Conservation (phyloP, 2,888 invertebrate genomes). For the Cataglyphis albicans region DNA sequence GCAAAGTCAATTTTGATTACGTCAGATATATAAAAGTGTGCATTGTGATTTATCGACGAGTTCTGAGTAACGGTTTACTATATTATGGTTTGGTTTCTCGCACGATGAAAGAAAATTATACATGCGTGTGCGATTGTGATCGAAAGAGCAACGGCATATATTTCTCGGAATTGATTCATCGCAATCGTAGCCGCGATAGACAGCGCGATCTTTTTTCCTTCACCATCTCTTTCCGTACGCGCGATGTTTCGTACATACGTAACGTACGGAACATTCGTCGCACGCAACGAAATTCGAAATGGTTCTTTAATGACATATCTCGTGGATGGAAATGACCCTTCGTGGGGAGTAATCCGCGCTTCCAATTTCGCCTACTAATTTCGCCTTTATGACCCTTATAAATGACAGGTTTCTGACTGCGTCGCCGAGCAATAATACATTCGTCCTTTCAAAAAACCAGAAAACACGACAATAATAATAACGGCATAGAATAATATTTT, state of each 20-base stretch:
- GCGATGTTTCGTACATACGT: constrained; percentile 42
- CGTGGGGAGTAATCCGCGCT: constrained; percentile 16
- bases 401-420: constrained; percentile 42
- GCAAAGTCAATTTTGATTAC: constrained; percentile 23
- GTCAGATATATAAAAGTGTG: constrained; percentile 11
- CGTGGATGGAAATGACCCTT: constrained; percentile 38
- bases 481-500: constrained; percentile 50
- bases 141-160: constrained; percentile 46
- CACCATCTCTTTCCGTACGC: constrained; percentile 33
- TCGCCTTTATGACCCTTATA: constrained; percentile 46
- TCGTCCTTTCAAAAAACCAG: constrained; percentile 29
- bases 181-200: constrained; percentile 61
- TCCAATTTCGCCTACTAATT: constrained; percentile 56
- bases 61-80: constrained; percentile 28
- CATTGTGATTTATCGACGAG: constrained; percentile 36
- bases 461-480: background rate
- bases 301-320: constrained; percentile 72
- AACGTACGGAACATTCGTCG: constrained; percentile 55
- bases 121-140: constrained; percentile 60
- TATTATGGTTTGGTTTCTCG: constrained; percentile 16
- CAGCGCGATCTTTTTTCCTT: constrained; percentile 58
- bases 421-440: constrained; percentile 28
- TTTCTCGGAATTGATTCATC: constrained; percentile 71
- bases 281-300: constrained; percentile 73
- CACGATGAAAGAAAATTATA: constrained; percentile 61